Conservation (phyloP, 2,888 invertebrate species). For the Theodoxus fluviatilis region DNA sequence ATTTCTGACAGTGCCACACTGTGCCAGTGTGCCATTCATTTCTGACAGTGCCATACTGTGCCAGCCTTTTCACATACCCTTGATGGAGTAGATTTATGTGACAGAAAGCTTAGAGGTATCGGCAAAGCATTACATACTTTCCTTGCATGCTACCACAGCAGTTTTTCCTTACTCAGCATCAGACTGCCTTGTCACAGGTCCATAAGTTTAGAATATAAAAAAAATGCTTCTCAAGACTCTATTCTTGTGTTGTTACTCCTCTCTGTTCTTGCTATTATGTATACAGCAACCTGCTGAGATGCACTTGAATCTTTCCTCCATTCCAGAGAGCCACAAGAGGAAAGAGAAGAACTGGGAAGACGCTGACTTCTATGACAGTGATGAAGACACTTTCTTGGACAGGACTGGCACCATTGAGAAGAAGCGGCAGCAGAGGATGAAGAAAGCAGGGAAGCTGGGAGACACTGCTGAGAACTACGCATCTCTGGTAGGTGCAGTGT, state of each 20-base stretch:
- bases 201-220: no score
- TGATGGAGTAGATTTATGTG: no score
- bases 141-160: no score
- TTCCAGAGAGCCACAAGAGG: constrained; percentile 72
- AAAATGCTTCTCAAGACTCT: no score
- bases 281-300: not conserved
- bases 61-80: no score
- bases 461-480: constrained; percentile 69
- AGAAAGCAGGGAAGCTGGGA: constrained; percentile 67
- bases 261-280: not conserved
- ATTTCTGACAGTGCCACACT: no score
- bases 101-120: no score
- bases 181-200: no score
- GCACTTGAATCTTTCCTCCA: not conserved
- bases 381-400: constrained; percentile 95
- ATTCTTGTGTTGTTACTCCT: not conserved
- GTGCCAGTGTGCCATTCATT: no score
- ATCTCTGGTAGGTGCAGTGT: constrained; percentile 53
- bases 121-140: no score
- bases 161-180: no score
- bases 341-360: constrained; percentile 79
- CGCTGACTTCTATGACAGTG: constrained; percentile 91
- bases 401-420: constrained; percentile 90
- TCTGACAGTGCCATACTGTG: no score
- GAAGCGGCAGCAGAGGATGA: constrained; percentile 82